Percentiles rank a stretch among this genome's conserved stretches.
Conservation (phyloP, 2,113 vertebrate genomes). For the Aythya baeri region DNA sequence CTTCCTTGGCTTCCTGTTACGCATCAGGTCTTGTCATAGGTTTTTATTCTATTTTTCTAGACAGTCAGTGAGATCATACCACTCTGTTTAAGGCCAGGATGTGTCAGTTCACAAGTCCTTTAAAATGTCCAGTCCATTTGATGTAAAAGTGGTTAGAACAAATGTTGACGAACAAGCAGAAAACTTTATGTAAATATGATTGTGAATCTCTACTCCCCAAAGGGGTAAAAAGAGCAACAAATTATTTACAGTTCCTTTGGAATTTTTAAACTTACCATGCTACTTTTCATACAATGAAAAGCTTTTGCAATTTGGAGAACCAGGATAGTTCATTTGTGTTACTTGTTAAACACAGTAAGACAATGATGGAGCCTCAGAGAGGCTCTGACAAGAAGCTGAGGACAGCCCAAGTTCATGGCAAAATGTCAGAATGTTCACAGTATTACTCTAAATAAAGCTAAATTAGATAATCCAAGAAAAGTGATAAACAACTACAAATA, state of each 20-base stretch:
- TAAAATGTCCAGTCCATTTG: neutral
- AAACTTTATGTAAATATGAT: neutral
- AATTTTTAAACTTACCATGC: neutral
- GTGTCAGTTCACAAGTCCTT: neutral
- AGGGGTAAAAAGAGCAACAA: neutral
- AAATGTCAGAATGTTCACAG: neutral
- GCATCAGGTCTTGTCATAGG: neutral
- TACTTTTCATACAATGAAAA: neutral
- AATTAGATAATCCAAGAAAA: neutral
- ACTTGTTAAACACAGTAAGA: neutral
- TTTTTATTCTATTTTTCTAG: neutral
- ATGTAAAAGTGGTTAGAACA: neutral
- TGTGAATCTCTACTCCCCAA: neutral
- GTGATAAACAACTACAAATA: neutral
- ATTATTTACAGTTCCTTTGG: neutral
- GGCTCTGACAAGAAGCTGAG: neutral
- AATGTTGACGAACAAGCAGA: neutral
- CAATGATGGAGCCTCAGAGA: neutral
- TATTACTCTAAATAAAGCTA: neutral
- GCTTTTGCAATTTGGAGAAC: neutral
- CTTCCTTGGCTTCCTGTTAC: neutral
- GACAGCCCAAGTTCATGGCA: accelerated
- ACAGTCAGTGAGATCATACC: neutral
- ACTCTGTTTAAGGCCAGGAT: neutral
- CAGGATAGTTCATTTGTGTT: neutral